Conservation (phyloP, 2,888 invertebrate species). For the Agonopterix alstromeriana region DNA sequence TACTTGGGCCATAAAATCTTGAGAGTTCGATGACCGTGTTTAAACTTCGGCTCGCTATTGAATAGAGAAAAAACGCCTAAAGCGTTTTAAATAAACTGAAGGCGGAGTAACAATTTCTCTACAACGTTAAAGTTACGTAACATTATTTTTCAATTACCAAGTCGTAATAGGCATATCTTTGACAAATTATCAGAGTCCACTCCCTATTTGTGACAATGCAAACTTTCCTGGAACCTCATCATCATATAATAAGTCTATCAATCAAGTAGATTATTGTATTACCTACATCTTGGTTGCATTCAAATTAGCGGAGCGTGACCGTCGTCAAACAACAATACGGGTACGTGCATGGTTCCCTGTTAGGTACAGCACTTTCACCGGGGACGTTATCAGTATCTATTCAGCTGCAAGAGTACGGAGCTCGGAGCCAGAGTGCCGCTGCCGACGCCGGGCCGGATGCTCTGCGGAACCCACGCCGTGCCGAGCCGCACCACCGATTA, state of each 20-base stretch:
- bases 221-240: conserved; percentile 57
- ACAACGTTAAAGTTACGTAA: conserved; percentile 52
- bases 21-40: conserved; percentile 46
- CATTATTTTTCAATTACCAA: conserved; percentile 53
- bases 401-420: conserved; percentile 15
- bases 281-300: conserved; percentile 47
- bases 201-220: conserved; percentile 44
- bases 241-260: conserved; percentile 63
- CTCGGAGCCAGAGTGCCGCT: not conserved
- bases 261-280: conserved; percentile 60
- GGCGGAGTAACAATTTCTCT: conserved; percentile 59
- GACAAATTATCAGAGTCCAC: conserved; percentile 43
- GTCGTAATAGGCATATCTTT: conserved; percentile 45
- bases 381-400: conserved; percentile 29
- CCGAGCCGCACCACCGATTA: conserved; percentile 9
- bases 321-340: conserved; percentile 46
- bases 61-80: conserved; percentile 60
- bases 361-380: conserved; percentile 48
- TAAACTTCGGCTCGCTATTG: conserved; percentile 39
- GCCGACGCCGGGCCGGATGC: not conserved
- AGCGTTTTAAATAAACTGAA: conserved; percentile 52
- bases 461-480: not conserved
- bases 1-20: conserved; percentile 54
- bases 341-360: conserved; percentile 28
- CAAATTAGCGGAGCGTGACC: conserved; percentile 57